Conservation (phyloP, 2,888 invertebrate species). For the Celastrina argiolus region DNA sequence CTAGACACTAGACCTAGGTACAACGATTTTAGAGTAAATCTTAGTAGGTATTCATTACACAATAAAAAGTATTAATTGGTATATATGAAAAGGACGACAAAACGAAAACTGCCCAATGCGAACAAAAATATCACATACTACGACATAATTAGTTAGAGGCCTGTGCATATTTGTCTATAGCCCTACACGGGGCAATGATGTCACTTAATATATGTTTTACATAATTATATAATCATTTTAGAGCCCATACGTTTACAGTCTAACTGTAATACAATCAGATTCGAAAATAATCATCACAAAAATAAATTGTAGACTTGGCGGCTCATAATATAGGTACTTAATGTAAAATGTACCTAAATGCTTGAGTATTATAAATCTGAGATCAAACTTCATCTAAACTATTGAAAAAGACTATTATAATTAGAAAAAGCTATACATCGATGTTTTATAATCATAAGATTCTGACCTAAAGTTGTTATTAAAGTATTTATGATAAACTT, state of each 20-base stretch:
- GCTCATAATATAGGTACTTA: not conserved
- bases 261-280: not conserved
- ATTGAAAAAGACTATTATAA: conserved; percentile 23
- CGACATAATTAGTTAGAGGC: not conserved
- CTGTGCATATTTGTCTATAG: not conserved
- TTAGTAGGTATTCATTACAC: too few species aligned
- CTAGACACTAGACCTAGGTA: too few species aligned
- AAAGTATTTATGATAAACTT: conserved; percentile 4
- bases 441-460: conserved; percentile 57
- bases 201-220: not conserved
- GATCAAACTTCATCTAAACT: conserved; percentile 4
- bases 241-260: not conserved
- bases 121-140: not conserved
- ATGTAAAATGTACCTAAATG: not conserved
- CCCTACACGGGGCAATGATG: not conserved
- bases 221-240: not conserved
- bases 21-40: too few species aligned
- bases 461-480: conserved; percentile 34
- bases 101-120: not conserved
- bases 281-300: not conserved
- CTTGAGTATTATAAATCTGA: conserved; percentile 9
- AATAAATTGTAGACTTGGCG: not conserved
- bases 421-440: conserved; percentile 38
- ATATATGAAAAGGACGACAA: too few species aligned
- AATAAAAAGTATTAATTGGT: not conserved